Evolutionary conservation across 2,113 vertebrate species (phyloP), one percentile per base, ranked within the genome.

Genomic region (Equus quagga): DNA sequence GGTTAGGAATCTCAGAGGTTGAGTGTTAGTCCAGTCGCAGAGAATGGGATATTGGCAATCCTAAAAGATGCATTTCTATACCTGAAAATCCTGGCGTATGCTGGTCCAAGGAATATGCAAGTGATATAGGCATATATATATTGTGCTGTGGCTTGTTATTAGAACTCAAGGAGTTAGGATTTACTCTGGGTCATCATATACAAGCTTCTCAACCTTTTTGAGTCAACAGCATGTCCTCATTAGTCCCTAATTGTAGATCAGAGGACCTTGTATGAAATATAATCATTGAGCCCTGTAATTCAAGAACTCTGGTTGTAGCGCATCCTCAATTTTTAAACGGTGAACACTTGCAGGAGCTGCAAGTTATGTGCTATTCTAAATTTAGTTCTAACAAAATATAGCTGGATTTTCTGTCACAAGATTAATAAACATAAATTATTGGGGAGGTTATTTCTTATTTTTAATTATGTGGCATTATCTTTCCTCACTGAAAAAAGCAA

Each of bases 371-470:
- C 60, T 96, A 33, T 84, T 91, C 88, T 83, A 51, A 88, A 95
- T 83, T 91, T 92, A 44, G 33, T 90, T 87, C 54, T 84, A 80
- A 75, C 58, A 96, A 96, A 97, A 95, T 84, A 46, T 54, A 97
- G 70, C 60, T 87, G 70, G 46, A 80, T 31, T 7, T 84, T 92
- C 78, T 96, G 56, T 85, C 91, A 85, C 11, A 70, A 91, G 73
- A 81, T 76, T 87, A 90, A 94, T 81, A 85, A 87, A 93, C 24
- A 76, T 70, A 89, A 82, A 92, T 82, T 86, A 86, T 90, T 80
- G 60, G 75, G 76, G 33, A 94, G 44, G 51, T 94, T 93, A 82
- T 87, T 94, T 94, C 83, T 86, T 95, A 90, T 97, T 97, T 97
- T 97, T 76, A 95, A 78, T 87, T 96, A 69, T 51, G 24, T 94